Percentiles rank a stretch among this genome's conserved stretches.
Evolutionary conservation across 2,113 vertebrate species (phyloP).

Genomic region (Monopterus albus): DNA sequence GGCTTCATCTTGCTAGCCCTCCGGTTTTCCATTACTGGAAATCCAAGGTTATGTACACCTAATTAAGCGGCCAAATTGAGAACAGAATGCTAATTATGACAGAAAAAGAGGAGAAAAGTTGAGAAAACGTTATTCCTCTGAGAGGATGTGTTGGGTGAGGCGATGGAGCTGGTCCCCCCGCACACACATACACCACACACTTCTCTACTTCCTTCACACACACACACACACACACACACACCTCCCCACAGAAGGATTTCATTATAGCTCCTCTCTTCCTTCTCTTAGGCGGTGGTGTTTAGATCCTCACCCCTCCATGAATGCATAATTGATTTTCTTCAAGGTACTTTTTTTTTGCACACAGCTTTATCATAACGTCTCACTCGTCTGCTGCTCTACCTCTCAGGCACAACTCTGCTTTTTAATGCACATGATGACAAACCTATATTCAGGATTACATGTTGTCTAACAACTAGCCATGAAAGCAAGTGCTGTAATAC

Average conservation of each 20-base stretch:
- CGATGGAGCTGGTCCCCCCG: conserved; percentile 76
- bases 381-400: conserved; percentile 52
- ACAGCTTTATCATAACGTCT: conserved; percentile 63
- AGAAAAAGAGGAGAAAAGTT: conserved; percentile 83
- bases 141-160: conserved; percentile 81
- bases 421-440: conserved; percentile 69
- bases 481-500: conserved; percentile 70
- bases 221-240: conserved; percentile 23
- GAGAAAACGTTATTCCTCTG: conserved; percentile 84
- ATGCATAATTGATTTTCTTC: conserved; percentile 86
- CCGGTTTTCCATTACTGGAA: conserved; percentile 86
- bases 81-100: conserved; percentile 88
- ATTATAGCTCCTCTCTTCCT: conserved; percentile 78
- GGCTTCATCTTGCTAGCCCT: conserved; percentile 85
- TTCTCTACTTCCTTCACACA: conserved; percentile 12
- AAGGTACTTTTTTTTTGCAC: conserved; percentile 74
- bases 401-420: conserved; percentile 67
- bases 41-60: conserved; percentile 90
- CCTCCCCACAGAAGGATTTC: conserved; percentile 74
- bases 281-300: conserved; percentile 81
- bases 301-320: conserved; percentile 78
- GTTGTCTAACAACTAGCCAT: conserved; percentile 75
- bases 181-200: conserved; percentile 6
- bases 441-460: conserved; percentile 52
- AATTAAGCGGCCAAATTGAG: conserved; percentile 88